A percentile compares a stretch with the other conserved stretches of the same genome.
These are phyloP conservation scores for Nemotelus pantherinus DNA, from an alignment of 2,888 invertebrate species.

Conservation along the genomic window DNA sequence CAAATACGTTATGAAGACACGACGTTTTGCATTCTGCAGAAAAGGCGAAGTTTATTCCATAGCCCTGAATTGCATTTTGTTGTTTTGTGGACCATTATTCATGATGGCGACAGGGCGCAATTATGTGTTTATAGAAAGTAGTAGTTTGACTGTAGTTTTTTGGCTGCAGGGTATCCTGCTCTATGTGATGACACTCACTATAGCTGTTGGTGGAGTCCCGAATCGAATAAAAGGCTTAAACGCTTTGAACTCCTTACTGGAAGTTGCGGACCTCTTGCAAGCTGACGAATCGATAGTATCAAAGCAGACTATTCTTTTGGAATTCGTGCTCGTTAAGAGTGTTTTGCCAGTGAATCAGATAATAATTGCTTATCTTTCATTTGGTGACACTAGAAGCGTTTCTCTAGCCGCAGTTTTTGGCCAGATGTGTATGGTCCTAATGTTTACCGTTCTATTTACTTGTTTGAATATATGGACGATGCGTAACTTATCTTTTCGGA, in stretches of 20 bases:
- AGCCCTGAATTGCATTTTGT: neutral
- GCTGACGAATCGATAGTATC: neutral
- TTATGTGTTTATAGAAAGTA: neutral
- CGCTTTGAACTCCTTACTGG: neutral
- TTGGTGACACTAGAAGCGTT: neutral
- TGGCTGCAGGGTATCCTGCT: neutral
- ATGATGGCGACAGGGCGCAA: neutral
- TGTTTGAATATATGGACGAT: neutral
- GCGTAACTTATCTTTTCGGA: neutral
- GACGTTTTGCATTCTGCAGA: neutral
- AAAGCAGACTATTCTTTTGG: neutral
- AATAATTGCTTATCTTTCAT: neutral
- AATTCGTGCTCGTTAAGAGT: neutral
- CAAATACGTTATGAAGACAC: neutral
- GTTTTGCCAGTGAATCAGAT: neutral
- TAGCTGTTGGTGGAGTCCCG: neutral
- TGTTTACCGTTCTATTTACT: neutral
- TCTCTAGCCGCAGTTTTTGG: neutral
- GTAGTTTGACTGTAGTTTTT: neutral
- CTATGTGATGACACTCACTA: neutral
- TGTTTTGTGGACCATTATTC: neutral
- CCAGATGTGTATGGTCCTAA: neutral
- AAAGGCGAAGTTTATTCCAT: neutral
- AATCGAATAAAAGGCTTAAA: neutral
- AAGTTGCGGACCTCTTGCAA: neutral